Conservation (phyloP, 2,888 invertebrate species). For the Iselma pallidipennis region DNA sequence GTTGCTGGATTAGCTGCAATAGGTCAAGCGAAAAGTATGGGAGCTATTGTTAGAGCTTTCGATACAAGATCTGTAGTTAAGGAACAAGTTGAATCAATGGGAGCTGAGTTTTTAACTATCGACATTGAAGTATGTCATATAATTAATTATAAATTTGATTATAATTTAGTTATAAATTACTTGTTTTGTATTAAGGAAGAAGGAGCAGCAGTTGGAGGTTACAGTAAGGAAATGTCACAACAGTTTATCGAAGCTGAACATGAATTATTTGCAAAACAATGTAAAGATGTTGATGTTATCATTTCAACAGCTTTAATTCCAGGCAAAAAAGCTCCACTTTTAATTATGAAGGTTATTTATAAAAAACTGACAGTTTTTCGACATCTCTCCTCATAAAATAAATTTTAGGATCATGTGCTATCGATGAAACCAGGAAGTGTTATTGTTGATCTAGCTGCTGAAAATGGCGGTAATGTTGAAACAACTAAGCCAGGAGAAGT, state of each 20-base stretch:
- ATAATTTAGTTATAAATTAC: neutral
- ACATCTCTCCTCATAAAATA: neutral
- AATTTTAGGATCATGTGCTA: slow-evolving; percentile 69
- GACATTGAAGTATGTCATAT: slow-evolving; percentile 65
- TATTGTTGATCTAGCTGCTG: slow-evolving; percentile 86
- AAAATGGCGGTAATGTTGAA: slow-evolving; percentile 85
- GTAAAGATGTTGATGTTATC: slow-evolving; percentile 82
- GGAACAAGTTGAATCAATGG: slow-evolving; percentile 85
- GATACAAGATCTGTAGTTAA: slow-evolving; percentile 83
- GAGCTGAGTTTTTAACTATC: slow-evolving; percentile 85
- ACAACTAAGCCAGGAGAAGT: slow-evolving; percentile 80
- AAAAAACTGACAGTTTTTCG: slow-evolving; percentile 11
- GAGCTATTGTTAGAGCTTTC: slow-evolving; percentile 85
- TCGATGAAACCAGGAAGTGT: slow-evolving; percentile 88
- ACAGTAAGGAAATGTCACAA: slow-evolving; percentile 85
- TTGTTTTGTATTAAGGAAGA: slow-evolving; percentile 61
- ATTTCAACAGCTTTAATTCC: slow-evolving; percentile 91
- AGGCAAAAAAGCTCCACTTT: slow-evolving; percentile 79
- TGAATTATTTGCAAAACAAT: slow-evolving; percentile 83
- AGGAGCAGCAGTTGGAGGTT: slow-evolving; percentile 73
- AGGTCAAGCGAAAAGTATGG: slow-evolving; percentile 86
- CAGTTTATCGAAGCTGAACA: slow-evolving; percentile 86
- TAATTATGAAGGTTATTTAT: slow-evolving; percentile 83
- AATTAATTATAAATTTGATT: neutral
- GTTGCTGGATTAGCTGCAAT: slow-evolving; percentile 87